Conservation (phyloP, 1,140 invertebrate species). For the Drosophila bocki region DNA sequence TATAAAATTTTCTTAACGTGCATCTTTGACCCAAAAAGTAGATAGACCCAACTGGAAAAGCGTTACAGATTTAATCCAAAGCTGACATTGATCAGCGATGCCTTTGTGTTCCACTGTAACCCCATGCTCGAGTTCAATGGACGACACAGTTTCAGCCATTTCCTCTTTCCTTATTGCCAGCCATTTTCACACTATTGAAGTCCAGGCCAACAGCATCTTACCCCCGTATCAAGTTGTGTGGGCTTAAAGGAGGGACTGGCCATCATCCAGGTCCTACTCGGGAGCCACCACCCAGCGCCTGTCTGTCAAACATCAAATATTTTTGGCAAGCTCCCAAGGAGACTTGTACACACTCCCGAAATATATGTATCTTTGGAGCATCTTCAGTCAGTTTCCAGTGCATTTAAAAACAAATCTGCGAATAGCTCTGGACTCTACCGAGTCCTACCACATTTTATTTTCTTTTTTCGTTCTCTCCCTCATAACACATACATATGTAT, state of each 20-base stretch:
- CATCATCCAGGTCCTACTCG: background rate
- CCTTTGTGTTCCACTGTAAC: background rate
- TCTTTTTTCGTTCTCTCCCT: background rate
- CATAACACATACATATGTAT: background rate
- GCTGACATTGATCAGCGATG: background rate
- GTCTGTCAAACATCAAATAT: slow-evolving; percentile 54
- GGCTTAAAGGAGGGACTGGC: slow-evolving; percentile 6
- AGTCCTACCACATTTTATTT: slow-evolving; percentile 36
- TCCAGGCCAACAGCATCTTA: slow-evolving; percentile 32
- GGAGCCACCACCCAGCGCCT: background rate
- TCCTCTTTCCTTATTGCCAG: slow-evolving; percentile 62
- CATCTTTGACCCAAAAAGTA: background rate
- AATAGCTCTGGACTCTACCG: slow-evolving; percentile 16
- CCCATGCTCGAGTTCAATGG: slow-evolving; percentile 28
- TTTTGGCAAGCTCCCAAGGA: slow-evolving; percentile 59
- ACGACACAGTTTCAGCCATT: slow-evolving; percentile 41
- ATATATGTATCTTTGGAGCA: slow-evolving; percentile 3
- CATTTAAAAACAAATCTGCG: slow-evolving; percentile 36
- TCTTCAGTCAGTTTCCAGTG: slow-evolving; percentile 10
- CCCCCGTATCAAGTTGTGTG: slow-evolving; percentile 2
- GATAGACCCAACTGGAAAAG: background rate
- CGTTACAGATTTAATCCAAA: too few relatives aligned
- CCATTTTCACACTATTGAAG: slow-evolving; percentile 46
- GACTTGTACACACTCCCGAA: background rate
- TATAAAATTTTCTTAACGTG: background rate